phyloP scores from a whole-genome alignment of 2,113 vertebrate species.

The Mormyrus iriodes region DNA sequence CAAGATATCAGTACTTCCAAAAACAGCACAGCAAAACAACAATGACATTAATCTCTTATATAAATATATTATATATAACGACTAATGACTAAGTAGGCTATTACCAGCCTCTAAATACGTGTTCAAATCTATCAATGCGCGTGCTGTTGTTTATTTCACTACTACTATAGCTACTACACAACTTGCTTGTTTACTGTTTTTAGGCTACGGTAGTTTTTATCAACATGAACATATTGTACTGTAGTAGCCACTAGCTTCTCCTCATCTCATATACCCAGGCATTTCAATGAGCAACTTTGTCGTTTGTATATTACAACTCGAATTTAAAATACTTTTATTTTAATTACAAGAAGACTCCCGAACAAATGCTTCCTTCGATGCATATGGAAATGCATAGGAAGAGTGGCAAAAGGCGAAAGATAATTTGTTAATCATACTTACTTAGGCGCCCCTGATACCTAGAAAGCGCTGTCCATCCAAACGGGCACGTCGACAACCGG shows the following conservation, averaged over 20 bases:
- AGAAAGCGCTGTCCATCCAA: constrained; percentile 11
- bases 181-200: constrained; percentile 13
- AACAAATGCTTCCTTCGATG: not conserved
- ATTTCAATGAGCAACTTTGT: not conserved
- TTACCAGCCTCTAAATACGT: not conserved
- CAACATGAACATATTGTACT: not conserved
- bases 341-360: not conserved
- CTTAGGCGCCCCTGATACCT: constrained; percentile 1
- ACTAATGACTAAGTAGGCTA: not conserved
- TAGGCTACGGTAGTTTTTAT: constrained; percentile 3
- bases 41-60: constrained; percentile 28
- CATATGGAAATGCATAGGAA: not conserved
- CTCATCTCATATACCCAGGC: not conserved
- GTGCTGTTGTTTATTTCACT: constrained; percentile 24
- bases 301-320: not conserved
- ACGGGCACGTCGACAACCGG: not conserved
- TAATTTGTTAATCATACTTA: constrained; percentile 27
- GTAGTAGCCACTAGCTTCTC: not conserved
- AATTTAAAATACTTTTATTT: not conserved
- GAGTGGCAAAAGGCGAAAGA: not conserved
- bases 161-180: constrained; percentile 17
- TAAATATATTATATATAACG: not conserved
- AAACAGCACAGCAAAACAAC: not conserved
- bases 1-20: not conserved
- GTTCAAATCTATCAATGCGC: not conserved